Evolutionary conservation across 1,140 invertebrate species (phyloP), one percentile per base, ranked within the genome.

Genomic region (Panagrolaimus sp.): DNA sequence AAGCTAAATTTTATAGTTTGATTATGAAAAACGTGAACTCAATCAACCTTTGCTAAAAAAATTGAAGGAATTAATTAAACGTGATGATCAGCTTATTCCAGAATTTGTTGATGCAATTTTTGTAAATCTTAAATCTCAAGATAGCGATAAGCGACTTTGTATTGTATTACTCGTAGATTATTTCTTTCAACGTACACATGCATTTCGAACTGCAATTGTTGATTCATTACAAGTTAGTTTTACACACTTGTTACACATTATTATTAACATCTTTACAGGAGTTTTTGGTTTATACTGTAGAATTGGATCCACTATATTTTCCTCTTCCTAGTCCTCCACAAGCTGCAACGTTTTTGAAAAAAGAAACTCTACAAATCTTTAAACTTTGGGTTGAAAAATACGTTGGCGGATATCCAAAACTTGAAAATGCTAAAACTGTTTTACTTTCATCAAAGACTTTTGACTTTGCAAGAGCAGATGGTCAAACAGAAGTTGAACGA

Each of bases 1-100:
- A 57, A 23, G 2, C 20, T n/a, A 57, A 25, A 57, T n/a, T 25
- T 57, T 57, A 20, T 57, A 57, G 51, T 57, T 57, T 27, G 51
- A 57, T 57, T 57, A 25, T 13, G 51, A 57, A 2, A 20, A 27
- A 11, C 51, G 51, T 20, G 51, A 57, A 25, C 51, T 57, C n/a
- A 27, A 57, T 57, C 51, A 57, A 57, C 20, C 51, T 3, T 25
- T 25, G 20, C n/a, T 57, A 9, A 57, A 57, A 27, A 20, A 57
- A 5, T 16, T 57, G n/a, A 57, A 57, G 20, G 20, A 20, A 2
- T 25, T 57, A 16, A 16, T 57, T 8, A 57, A 57, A 57, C 20
- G n/a, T 20, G 20, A 20, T 57, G 51, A 11, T 20, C 51, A 57
- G 11, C n/a, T 57, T 0, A 11, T 57, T 20, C 8, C 9, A 25